phyloP scores from a whole-genome alignment of 1,140 invertebrate species.

The Zophobas atratus region DNA sequence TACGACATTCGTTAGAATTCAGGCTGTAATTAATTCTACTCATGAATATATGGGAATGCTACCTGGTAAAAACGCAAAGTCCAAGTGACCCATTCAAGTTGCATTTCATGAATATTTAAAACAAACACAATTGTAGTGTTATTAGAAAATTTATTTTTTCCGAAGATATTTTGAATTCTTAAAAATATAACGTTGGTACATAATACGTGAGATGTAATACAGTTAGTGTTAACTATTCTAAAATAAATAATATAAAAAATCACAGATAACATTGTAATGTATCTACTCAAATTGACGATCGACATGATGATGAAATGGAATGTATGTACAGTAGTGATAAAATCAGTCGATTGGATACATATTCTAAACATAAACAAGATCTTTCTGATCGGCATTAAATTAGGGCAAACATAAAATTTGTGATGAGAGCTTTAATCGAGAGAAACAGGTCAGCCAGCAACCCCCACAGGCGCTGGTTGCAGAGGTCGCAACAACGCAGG shows the following conservation, averaged over 20 bases:
- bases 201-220: conserved; percentile 44
- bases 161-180: neutral
- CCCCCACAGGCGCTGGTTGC: conserved; percentile 59
- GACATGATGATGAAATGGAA: conserved; percentile 46
- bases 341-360: conserved; percentile 36
- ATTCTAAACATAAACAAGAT: neutral
- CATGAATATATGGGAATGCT: no score
- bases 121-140: neutral
- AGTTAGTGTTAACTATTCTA: conserved; percentile 19
- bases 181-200: conserved; percentile 8
- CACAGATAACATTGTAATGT: conserved; percentile 53
- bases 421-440: conserved; percentile 3
- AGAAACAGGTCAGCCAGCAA: neutral
- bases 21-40: neutral
- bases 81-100: no score
- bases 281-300: conserved; percentile 7
- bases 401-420: neutral
- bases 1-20: conserved; percentile 10
- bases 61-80: no score
- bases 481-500: conserved; percentile 59
- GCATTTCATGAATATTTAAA: no score
- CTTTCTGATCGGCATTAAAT: neutral
- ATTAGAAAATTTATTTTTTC: conserved; percentile 24
- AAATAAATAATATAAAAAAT: conserved; percentile 53
- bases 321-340: conserved; percentile 41